phyloP scores from a whole-genome alignment of 2,888 invertebrate species.

The Argyresthia albistria region DNA sequence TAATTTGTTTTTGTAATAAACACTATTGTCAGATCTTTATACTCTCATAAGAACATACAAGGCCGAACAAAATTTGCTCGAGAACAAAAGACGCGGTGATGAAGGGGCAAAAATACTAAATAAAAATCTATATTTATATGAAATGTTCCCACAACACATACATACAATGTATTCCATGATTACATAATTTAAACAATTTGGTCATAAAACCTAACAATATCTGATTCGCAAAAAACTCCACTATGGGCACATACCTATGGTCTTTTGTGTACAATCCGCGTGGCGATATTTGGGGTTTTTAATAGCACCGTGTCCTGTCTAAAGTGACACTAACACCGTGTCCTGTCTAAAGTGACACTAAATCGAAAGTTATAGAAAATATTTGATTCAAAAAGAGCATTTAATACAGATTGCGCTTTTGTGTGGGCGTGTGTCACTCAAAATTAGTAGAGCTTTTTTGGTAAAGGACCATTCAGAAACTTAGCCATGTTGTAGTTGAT shows the following conservation, averaged over 20 bases:
- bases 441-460: conserved; percentile 29
- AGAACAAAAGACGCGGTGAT: too few relatives aligned
- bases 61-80: too few relatives aligned
- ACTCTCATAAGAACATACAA: too few relatives aligned
- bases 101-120: too few relatives aligned
- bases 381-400: conserved; percentile 53
- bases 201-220: too few relatives aligned
- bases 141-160: too few relatives aligned
- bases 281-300: conserved; percentile 27
- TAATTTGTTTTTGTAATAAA: too few relatives aligned
- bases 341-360: conserved; percentile 47
- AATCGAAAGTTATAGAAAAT: conserved; percentile 39
- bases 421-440: conserved; percentile 61
- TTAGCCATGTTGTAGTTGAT: background rate
- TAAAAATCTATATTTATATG: too few relatives aligned
- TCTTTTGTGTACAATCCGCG: conserved; percentile 7
- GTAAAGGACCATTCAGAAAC: conserved; percentile 20
- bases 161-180: too few relatives aligned
- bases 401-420: conserved; percentile 53
- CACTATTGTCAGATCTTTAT: too few relatives aligned
- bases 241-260: background rate
- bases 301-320: conserved; percentile 42
- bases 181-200: too few relatives aligned
- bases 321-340: conserved; percentile 35
- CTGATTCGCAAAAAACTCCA: background rate